Evolutionary conservation across 2,888 invertebrate species (phyloP).

Genomic region (Eulithis prunata): DNA sequence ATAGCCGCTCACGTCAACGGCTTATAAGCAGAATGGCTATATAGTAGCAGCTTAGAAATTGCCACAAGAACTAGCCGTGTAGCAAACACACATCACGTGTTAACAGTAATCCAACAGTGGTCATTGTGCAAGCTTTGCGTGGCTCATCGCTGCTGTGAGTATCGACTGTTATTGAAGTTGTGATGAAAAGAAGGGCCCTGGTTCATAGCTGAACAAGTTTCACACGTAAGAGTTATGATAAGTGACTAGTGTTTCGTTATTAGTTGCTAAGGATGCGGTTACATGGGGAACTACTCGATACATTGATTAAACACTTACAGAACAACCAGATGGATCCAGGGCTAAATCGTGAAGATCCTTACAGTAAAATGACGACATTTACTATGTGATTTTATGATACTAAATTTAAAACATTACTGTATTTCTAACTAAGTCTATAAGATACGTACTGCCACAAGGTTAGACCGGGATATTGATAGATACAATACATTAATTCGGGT

Average conservation of each 20-base stretch:
- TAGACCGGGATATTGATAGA: conserved; percentile 53
- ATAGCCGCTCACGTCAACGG: too few species aligned
- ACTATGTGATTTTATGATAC: conserved; percentile 42
- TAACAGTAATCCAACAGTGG: background rate
- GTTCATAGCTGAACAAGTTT: conserved; percentile 4
- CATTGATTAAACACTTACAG: conserved; percentile 21
- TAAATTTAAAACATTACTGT: conserved; percentile 59
- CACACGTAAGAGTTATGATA: conserved; percentile 9
- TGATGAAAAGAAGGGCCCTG: conserved; percentile 7
- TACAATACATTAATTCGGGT: conserved; percentile 66
- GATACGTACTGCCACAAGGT: conserved; percentile 54
- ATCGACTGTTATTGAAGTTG: background rate
- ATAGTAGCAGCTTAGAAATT: too few species aligned
- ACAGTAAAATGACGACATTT: conserved; percentile 50
- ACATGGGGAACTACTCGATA: conserved; percentile 30
- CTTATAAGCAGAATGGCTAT: too few species aligned
- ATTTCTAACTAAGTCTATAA: conserved; percentile 54
- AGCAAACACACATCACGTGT: too few species aligned
- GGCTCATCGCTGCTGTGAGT: background rate
- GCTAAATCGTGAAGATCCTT: conserved; percentile 34
- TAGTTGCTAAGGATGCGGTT: conserved; percentile 23
- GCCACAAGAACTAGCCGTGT: too few species aligned
- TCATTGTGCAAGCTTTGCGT: background rate
- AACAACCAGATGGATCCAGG: conserved; percentile 24
- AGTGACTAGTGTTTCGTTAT: conserved; percentile 17